Evolutionary conservation across 2,797 vertebrate species (phyloP).

Genomic region (Euphonia xanthogaster): DNA sequence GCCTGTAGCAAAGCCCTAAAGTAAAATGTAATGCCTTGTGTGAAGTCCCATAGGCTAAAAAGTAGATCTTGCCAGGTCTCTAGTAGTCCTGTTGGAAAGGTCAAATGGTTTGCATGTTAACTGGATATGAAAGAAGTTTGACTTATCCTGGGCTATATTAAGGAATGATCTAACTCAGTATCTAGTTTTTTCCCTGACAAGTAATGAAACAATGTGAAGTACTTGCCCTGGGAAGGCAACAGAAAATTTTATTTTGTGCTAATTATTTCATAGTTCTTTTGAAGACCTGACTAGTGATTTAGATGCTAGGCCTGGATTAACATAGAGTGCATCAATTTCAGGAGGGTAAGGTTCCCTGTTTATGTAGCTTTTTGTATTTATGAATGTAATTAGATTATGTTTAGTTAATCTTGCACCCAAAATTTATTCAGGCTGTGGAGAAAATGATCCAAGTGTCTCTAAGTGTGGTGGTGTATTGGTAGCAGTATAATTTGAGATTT

Average conservation of each 20-base stretch:
- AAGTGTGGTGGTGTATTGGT: neutral
- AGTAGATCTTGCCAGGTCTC: neutral
- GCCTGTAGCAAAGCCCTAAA: neutral
- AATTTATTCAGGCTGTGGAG: neutral
- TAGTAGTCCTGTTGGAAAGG: constrained; percentile 36
- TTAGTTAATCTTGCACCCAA: neutral
- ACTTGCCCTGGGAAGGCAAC: neutral
- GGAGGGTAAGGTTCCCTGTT: neutral
- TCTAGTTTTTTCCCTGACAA: neutral
- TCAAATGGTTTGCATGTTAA: constrained; percentile 51
- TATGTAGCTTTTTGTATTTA: neutral
- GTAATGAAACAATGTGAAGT: neutral
- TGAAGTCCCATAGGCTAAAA: neutral
- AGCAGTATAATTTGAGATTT: neutral
- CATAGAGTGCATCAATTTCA: neutral
- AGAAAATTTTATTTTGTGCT: neutral
- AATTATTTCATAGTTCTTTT: neutral
- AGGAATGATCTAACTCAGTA: neutral
- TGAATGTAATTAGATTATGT: neutral
- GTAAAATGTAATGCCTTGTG: neutral
- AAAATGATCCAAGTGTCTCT: neutral
- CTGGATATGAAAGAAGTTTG: constrained; percentile 28
- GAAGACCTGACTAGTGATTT: neutral
- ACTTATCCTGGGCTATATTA: constrained; percentile 37
- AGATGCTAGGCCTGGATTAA: neutral